Evolutionary conservation across 2,797 vertebrate species (phyloP).

Genomic region (Alauda arvensis): DNA sequence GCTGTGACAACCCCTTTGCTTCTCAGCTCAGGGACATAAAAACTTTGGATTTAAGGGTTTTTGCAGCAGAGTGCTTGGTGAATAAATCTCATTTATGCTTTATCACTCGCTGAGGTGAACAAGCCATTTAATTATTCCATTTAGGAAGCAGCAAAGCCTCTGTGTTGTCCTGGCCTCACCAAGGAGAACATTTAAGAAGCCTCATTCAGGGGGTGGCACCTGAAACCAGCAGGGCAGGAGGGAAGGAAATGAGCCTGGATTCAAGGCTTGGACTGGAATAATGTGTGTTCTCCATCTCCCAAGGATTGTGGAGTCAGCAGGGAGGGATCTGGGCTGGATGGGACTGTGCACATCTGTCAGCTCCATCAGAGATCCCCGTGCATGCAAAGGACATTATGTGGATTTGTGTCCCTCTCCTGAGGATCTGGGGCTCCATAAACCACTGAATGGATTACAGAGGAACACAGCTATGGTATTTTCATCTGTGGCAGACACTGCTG

Average conservation of each 20-base stretch:
- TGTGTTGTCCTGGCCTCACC: background rate
- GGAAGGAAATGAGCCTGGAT: constrained; percentile 1
- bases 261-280: constrained; percentile 6
- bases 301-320: background rate
- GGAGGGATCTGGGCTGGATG: constrained; percentile 45
- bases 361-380: constrained; percentile 55
- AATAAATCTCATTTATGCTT: background rate
- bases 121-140: background rate
- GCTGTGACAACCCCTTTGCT: background rate
- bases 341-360: constrained; percentile 61
- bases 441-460: constrained; percentile 43
- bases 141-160: background rate
- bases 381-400: constrained; percentile 45
- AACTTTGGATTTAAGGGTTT: background rate
- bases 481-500: constrained; percentile 28
- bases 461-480: constrained; percentile 45
- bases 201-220: background rate
- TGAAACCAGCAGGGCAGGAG: background rate
- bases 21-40: background rate
- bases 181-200: background rate
- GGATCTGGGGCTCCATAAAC: constrained; percentile 44
- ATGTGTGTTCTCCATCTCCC: background rate
- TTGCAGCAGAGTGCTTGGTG: background rate
- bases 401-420: constrained; percentile 53
- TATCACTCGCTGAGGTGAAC: too few relatives aligned